Percentiles rank a stretch among this genome's conserved stretches.
These are phyloP conservation scores for Calvadosia cruxmelitensis DNA, from an alignment of 30 jellyfish, hydroid and myxozoan genomes.

Conservation along the genomic window DNA sequence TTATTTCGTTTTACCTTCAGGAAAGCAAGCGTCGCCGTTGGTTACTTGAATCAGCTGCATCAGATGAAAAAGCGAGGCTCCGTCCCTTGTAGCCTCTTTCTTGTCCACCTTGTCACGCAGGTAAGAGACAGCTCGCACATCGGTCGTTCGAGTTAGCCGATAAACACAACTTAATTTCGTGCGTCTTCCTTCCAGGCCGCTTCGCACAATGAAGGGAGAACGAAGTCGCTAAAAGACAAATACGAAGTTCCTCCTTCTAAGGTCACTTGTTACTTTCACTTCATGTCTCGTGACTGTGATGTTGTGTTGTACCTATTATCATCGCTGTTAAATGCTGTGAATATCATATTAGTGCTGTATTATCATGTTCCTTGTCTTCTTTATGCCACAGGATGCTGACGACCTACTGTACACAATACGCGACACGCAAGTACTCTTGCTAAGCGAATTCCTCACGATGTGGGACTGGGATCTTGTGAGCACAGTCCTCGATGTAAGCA, in stretches of 20 bases:
- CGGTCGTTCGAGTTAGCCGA: no score
- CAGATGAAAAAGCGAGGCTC: slow-evolving; percentile 77
- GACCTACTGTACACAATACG: slow-evolving; percentile 74
- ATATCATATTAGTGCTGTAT: no score
- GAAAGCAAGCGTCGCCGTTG: slow-evolving; percentile 92
- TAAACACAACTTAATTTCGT: no score
- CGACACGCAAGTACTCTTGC: slow-evolving; percentile 57
- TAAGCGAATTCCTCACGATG: slow-evolving; percentile 31
- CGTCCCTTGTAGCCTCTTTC: slow-evolving; percentile 64
- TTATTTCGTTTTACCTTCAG: slow-evolving; percentile 8
- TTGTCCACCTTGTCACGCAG: slow-evolving; percentile 70
- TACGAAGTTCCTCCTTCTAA: background rate
- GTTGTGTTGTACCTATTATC: no score
- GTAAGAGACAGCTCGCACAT: slow-evolving; percentile 7
- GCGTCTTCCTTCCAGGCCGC: no score
- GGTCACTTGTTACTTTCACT: no score
- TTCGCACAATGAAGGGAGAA: background rate
- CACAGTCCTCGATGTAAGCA: slow-evolving; percentile 70
- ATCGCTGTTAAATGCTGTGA: no score
- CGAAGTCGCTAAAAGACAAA: background rate
- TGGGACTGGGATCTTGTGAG: slow-evolving; percentile 96
- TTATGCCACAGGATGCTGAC: slow-evolving; percentile 54
- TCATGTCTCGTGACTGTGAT: no score
- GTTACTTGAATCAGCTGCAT: slow-evolving; percentile 82
- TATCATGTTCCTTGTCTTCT: background rate